These are phyloP conservation scores for Illadopsis cleaveri DNA, from an alignment of 2,113 vertebrate species.

Conservation along the genomic window DNA sequence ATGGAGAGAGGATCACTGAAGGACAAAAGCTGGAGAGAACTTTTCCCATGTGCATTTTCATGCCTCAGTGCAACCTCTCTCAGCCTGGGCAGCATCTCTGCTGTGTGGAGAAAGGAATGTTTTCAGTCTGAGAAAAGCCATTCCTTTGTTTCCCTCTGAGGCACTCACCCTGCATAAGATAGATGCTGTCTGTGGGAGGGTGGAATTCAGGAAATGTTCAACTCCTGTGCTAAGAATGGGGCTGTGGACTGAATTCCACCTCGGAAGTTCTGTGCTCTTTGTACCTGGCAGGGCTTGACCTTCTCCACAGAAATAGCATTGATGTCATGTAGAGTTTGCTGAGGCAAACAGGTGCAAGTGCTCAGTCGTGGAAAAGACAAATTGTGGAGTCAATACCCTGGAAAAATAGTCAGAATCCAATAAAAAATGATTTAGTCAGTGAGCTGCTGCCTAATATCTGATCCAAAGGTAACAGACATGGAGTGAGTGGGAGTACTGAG, in stretches of 20 bases:
- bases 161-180: neutral
- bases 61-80: neutral
- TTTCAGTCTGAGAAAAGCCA: neutral
- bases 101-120: neutral
- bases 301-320: neutral
- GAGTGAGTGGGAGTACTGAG: neutral
- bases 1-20: neutral
- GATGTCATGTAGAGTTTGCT: neutral
- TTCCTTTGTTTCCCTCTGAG: neutral
- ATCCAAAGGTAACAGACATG: neutral
- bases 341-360: neutral
- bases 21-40: neutral
- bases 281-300: neutral
- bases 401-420: neutral
- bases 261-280: neutral
- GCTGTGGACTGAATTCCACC: neutral
- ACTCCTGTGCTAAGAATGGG: neutral
- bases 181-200: neutral
- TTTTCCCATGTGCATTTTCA: neutral
- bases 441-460: neutral
- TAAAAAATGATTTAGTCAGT: neutral
- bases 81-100: neutral
- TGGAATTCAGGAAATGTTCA: neutral
- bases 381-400: neutral
- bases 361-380: neutral